Conservation (phyloP, 1,140 invertebrate species). For the Drosophila navojoa region DNA sequence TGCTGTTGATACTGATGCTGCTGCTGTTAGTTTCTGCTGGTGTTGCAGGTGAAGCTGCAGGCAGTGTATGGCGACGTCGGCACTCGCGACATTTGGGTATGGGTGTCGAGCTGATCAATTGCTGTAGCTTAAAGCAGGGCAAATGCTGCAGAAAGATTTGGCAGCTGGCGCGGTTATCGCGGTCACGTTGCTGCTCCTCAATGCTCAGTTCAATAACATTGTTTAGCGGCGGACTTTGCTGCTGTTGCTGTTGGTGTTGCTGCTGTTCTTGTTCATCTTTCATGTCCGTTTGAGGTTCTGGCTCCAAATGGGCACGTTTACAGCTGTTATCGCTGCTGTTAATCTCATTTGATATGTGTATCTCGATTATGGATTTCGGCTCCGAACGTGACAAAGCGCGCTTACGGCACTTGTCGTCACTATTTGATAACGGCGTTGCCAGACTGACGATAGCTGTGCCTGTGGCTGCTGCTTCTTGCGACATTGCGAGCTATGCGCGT, state of each 20-base stretch:
- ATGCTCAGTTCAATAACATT: conserved; percentile 16
- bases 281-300: conserved; percentile 14
- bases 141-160: conserved; percentile 72
- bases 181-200: conserved; percentile 63
- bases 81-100: conserved; percentile 76
- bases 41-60: conserved; percentile 1
- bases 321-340: conserved; percentile 8
- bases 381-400: conserved; percentile 46
- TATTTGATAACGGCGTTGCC: conserved; percentile 32
- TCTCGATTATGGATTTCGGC: conserved; percentile 70
- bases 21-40: neutral
- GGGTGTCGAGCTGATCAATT: conserved; percentile 7
- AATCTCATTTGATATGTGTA: conserved; percentile 67
- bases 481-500: conserved; percentile 26
- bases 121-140: conserved; percentile 73
- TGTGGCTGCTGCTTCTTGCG: conserved; percentile 22
- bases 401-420: conserved; percentile 33
- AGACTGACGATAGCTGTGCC: conserved; percentile 19
- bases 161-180: conserved; percentile 53
- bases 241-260: neutral
- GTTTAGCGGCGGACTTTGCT: neutral
- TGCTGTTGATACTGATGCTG: conserved; percentile 10
- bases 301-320: conserved; percentile 40
- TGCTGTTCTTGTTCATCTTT: conserved; percentile 2
- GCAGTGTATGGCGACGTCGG: conserved; percentile 38